Evolutionary conservation across 2,797 vertebrate genomes (phyloP), one percentile per base, ranked within the genome.

Genomic region (Phrynocephalus vlangalii): DNA sequence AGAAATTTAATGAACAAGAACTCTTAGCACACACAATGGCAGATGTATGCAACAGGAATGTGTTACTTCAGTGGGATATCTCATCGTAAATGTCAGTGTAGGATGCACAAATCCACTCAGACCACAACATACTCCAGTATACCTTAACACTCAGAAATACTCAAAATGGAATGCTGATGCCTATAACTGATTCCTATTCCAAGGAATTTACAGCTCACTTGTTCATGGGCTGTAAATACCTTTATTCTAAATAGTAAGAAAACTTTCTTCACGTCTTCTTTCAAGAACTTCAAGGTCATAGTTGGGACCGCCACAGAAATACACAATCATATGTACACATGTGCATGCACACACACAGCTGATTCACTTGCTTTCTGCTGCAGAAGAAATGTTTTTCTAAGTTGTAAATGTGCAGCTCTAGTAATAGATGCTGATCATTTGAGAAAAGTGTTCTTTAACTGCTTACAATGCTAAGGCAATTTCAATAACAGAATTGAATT

Each of bases 401-500:
- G 92, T 96, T 90, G 88, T 95, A 93, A 90, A 73, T 86, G 30
- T 88, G 79, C 18, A 67, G 30, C 90, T 95, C 89, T 88, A 84
- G 82, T 95, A 95, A 95, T 94, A 93, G 9, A 88, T 91, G 83
- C 72, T 91, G 87, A 95, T 93, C 38, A 30, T 87, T 94, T 94
- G 68, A 94, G 66, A 93, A 91, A 92, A 94, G 66, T 78, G 77
- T 1, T 82, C 90, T 94, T 90, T 92, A 94, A 91, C 84, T 94
- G 79, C 84, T 93, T 84, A 88, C 60, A 94, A 91, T 92, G 81
- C 48, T 91, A 90, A 94, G 44, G 82, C 76, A 94, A 93, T 92
- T 95, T 94, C 85, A 92, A 16, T 33, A 89, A 80, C 68, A 92
- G 52, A 93, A 91, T 89, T 93, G 9, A 85, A 92, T 92, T 63